These are phyloP conservation scores for Coleophora flavipennella DNA, from an alignment of 2,888 invertebrate species.

Conservation along the genomic window DNA sequence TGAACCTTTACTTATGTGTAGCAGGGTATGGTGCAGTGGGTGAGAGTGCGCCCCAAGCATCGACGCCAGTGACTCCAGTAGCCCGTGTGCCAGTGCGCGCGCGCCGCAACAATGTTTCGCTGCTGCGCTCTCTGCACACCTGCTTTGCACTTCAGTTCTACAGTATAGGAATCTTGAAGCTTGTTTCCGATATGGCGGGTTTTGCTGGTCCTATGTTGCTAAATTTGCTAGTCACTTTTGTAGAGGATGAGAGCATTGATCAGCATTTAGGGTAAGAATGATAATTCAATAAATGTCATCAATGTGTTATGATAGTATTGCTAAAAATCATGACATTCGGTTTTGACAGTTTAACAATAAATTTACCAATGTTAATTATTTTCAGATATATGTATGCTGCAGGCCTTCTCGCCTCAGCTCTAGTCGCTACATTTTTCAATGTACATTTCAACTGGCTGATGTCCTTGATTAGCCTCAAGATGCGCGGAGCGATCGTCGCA, in stretches of 20 bases:
- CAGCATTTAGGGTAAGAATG: constrained; percentile 74
- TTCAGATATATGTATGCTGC: constrained; percentile 57
- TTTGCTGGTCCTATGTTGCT: constrained; percentile 93
- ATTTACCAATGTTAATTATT: constrained; percentile 13
- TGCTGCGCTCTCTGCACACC: constrained; percentile 79
- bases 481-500: constrained; percentile 88
- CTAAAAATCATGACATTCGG: too few relatives aligned
- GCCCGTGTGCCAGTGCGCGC: constrained; percentile 42
- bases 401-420: constrained; percentile 63
- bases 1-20: too few relatives aligned
- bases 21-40: constrained; percentile 54
- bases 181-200: constrained; percentile 85
- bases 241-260: constrained; percentile 80
- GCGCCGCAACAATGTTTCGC: constrained; percentile 62
- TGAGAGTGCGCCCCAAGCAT: constrained; percentile 37
- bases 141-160: constrained; percentile 89
- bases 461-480: constrained; percentile 86
- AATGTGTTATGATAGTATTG: too few relatives aligned
- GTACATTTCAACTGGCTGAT: constrained; percentile 93
- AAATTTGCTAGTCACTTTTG: constrained; percentile 84
- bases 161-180: constrained; percentile 85
- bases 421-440: constrained; percentile 78
- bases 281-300: too few relatives aligned
- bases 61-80: constrained; percentile 54
- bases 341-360: too few relatives aligned